A percentile compares a stretch with the other conserved stretches of the same genome.
These are phyloP conservation scores for Muntiacus reevesi DNA, from an alignment of 2,113 vertebrate species.

Conservation along the genomic window DNA sequence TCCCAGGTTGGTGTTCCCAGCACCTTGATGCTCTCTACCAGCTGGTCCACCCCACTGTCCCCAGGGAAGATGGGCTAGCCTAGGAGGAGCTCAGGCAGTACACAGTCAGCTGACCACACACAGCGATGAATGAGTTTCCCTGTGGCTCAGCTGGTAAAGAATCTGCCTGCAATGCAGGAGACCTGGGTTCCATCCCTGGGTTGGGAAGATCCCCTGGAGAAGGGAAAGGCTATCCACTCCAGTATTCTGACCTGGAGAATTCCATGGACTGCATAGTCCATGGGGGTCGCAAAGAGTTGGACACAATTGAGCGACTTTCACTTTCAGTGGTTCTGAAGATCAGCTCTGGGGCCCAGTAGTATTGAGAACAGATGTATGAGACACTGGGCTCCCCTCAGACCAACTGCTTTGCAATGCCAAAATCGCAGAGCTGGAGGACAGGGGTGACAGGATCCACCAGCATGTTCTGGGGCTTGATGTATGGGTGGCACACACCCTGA, in stretches of 20 bases:
- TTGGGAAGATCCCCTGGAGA: background rate
- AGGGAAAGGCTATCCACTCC: background rate
- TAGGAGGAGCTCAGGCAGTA: conserved; percentile 90
- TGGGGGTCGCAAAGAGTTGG: conserved; percentile 35
- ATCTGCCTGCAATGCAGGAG: background rate
- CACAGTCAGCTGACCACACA: conserved; percentile 92
- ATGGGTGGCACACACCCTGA: conserved; percentile 93
- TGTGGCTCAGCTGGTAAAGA: background rate
- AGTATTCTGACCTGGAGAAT: background rate
- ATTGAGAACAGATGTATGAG: conserved; percentile 95
- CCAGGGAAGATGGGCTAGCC: conserved; percentile 95
- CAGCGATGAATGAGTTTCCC: background rate
- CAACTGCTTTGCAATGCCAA: conserved; percentile 93
- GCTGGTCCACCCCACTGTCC: conserved; percentile 94
- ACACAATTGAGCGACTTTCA: background rate
- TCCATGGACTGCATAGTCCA: background rate
- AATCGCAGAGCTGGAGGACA: conserved; percentile 94
- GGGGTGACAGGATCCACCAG: conserved; percentile 93
- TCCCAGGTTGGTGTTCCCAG: conserved; percentile 95
- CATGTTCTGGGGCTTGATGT: conserved; percentile 95
- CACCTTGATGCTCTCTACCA: conserved; percentile 96
- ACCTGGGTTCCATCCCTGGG: background rate
- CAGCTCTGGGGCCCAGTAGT: conserved; percentile 93
- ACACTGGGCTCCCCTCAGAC: conserved; percentile 94
- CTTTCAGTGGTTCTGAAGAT: conserved; percentile 94